A percentile compares a stretch with the other conserved stretches of the same genome.
phyloP scores from a whole-genome alignment of 2,797 vertebrate genomes.

The Typhlichthys subterraneus region DNA sequence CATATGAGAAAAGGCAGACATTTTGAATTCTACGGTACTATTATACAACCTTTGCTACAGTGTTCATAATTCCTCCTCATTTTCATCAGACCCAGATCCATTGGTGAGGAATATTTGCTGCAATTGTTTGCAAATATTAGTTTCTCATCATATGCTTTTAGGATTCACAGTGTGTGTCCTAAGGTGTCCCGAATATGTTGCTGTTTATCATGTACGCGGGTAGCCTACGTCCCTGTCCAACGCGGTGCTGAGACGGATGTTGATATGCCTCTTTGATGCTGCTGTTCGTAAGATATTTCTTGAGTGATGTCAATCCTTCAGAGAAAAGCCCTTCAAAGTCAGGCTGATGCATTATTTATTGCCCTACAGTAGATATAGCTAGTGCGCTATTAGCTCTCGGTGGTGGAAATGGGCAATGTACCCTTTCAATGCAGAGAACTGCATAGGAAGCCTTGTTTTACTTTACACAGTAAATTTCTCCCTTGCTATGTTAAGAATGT shows the following conservation, averaged over 20 bases:
- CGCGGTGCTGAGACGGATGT: constrained; percentile 13
- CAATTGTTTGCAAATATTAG: too few species aligned
- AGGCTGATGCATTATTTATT: constrained; percentile 59
- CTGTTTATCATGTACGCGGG: constrained; percentile 14
- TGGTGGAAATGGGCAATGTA: constrained; percentile 45
- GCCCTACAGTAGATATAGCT: constrained; percentile 51
- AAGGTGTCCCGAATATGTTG: constrained; percentile 27
- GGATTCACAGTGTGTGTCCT: not conserved
- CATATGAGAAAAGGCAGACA: too few species aligned
- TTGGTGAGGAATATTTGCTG: too few species aligned
- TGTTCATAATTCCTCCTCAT: too few species aligned
- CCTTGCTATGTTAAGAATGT: constrained; percentile 11
- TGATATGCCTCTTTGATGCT: constrained; percentile 41
- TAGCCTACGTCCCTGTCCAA: constrained; percentile 30
- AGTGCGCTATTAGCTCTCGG: constrained; percentile 37
- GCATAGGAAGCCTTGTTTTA: constrained; percentile 40
- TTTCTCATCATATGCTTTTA: not conserved
- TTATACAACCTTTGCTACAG: too few species aligned
- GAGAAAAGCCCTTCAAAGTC: constrained; percentile 64
- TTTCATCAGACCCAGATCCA: too few species aligned
- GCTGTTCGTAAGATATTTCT: constrained; percentile 45
- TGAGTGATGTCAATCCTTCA: constrained; percentile 54
- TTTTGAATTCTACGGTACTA: too few species aligned
- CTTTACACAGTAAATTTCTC: constrained; percentile 9
- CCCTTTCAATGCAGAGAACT: constrained; percentile 47